Conservation (phyloP, 2,113 vertebrate species). For the Lepus americanus region DNA sequence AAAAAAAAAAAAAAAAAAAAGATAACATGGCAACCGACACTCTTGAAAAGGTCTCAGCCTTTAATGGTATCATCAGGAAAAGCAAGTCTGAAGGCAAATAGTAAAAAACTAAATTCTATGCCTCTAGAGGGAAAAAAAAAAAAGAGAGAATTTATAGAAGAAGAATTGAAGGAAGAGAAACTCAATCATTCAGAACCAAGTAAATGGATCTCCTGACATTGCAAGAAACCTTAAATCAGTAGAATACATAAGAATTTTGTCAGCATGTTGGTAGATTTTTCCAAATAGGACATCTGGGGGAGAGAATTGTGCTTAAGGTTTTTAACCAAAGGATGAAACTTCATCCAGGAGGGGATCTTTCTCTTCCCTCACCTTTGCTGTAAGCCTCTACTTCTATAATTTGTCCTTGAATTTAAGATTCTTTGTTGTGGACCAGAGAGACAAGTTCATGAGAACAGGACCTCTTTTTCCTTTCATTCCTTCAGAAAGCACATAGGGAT, state of each 20-base stretch:
- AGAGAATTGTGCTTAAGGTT: neutral
- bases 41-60: neutral
- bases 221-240: neutral
- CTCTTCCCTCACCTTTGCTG: neutral
- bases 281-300: neutral
- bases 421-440: neutral
- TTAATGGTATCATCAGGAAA: neutral
- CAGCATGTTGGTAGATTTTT: neutral
- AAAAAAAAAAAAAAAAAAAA: neutral
- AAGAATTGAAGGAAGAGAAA: slow-evolving; percentile 10
- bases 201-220: neutral
- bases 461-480: neutral
- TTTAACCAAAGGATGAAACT: neutral
- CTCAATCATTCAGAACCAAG: neutral
- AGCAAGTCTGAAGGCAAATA: neutral
- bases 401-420: neutral
- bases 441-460: neutral
- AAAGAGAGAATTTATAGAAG: neutral
- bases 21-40: neutral
- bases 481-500: neutral
- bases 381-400: neutral
- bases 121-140: neutral
- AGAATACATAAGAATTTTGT: neutral
- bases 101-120: neutral
- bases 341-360: neutral